These are phyloP conservation scores for Apteryx owenii DNA, from an alignment of 2,113 vertebrate genomes.

Conservation along the genomic window DNA sequence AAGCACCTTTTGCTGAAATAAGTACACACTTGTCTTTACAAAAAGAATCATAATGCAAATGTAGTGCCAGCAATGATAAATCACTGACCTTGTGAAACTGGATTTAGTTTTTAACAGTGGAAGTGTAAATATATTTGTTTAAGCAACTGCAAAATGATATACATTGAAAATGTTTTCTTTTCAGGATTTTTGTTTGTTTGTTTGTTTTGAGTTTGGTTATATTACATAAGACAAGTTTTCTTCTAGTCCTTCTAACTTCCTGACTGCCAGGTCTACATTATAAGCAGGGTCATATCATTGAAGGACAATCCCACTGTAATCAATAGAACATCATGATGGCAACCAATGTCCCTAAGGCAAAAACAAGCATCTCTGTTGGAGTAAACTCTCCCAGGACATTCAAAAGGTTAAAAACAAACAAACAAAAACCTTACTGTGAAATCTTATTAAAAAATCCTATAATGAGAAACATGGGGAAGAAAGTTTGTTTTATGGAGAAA, in stretches of 20 bases:
- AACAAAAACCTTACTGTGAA: not conserved
- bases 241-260: not conserved
- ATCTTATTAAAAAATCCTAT: not conserved
- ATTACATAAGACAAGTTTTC: not conserved
- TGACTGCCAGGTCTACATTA: not conserved
- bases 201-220: not conserved
- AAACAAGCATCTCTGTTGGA: constrained; percentile 9
- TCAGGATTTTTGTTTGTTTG: not conserved
- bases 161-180: not conserved
- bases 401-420: constrained; percentile 20
- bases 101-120: constrained; percentile 32
- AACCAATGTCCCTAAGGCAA: constrained; percentile 36
- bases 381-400: not conserved
- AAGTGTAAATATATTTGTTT: constrained; percentile 24
- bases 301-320: constrained; percentile 19
- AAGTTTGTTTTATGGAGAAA: not conserved
- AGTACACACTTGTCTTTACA: constrained; percentile 2
- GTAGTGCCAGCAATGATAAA: constrained; percentile 46
- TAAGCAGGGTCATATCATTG: not conserved
- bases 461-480: not conserved
- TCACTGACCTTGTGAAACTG: not conserved
- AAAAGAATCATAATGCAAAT: constrained; percentile 21
- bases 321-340: not conserved
- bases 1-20: constrained; percentile 40
- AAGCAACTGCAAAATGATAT: constrained; percentile 24